phyloP scores from a whole-genome alignment of 2,797 vertebrate species.

The Eulemur albifrons region DNA sequence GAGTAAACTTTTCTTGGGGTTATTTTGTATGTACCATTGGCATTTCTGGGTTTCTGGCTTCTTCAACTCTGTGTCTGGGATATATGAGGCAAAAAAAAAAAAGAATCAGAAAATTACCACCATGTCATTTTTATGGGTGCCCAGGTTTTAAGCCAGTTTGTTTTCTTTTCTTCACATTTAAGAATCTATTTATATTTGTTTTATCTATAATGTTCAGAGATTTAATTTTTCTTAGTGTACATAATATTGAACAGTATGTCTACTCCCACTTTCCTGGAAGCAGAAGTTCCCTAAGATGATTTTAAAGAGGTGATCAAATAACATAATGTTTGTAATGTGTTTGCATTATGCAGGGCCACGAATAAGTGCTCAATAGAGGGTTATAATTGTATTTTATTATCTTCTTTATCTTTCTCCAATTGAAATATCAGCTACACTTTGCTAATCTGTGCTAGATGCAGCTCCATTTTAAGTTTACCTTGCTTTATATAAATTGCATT shows the following conservation, averaged over 20 bases:
- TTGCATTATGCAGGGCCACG: background rate
- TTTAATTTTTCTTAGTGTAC: constrained; percentile 1
- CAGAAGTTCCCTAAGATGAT: background rate
- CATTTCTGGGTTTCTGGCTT: background rate
- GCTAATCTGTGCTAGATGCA: background rate
- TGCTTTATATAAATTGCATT: background rate
- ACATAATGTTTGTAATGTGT: background rate
- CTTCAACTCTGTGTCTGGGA: background rate
- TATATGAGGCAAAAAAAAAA: background rate
- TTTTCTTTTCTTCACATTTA: background rate
- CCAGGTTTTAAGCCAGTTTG: background rate
- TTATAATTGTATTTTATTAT: background rate
- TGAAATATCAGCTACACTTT: background rate
- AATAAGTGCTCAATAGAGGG: background rate
- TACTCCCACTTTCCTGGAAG: background rate
- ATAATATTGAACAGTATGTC: background rate
- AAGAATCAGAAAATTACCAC: background rate
- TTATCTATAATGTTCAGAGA: background rate
- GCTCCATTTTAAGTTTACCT: background rate
- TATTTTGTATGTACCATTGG: background rate
- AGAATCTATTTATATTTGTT: background rate
- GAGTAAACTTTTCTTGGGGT: background rate
- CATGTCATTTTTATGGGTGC: background rate
- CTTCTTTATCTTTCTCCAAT: background rate
- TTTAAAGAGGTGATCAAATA: background rate